Percentiles rank a stretch among this genome's conserved stretches.
These are phyloP conservation scores for Hydropotes inermis DNA, from an alignment of 2,113 vertebrate genomes.

Conservation along the genomic window DNA sequence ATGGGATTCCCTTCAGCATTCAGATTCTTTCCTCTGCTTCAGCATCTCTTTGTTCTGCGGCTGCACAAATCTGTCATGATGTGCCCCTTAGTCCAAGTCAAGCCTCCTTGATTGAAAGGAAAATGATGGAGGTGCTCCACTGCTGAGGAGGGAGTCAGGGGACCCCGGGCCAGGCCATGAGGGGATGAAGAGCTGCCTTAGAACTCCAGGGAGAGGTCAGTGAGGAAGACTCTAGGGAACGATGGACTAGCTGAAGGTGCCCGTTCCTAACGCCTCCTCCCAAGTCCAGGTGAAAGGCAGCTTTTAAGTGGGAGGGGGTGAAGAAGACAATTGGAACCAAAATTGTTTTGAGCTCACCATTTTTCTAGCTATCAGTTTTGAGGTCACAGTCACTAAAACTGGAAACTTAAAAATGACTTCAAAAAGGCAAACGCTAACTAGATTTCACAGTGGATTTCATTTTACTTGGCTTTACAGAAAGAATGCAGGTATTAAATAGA, in stretches of 20 bases:
- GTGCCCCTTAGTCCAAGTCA: neutral
- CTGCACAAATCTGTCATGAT: neutral
- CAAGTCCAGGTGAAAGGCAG: constrained; percentile 76
- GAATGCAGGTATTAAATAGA: constrained; percentile 86
- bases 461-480: constrained; percentile 87
- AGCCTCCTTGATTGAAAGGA: constrained; percentile 49
- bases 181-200: neutral
- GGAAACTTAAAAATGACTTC: constrained; percentile 88
- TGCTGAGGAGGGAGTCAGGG: neutral
- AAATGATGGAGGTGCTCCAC: neutral
- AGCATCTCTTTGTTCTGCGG: constrained; percentile 61
- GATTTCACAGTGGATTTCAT: constrained; percentile 88
- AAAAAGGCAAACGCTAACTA: constrained; percentile 86
- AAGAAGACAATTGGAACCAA: constrained; percentile 64
- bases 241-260: neutral
- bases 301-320: constrained; percentile 60
- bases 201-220: neutral
- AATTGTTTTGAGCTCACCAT: constrained; percentile 67
- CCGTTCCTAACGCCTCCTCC: neutral
- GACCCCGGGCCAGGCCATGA: neutral
- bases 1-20: constrained; percentile 56
- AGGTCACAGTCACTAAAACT: constrained; percentile 85
- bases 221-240: constrained; percentile 31
- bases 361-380: constrained; percentile 84
- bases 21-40: constrained; percentile 18